phyloP scores from a whole-genome alignment of 2,113 vertebrate species.

The Elachura formosa region DNA sequence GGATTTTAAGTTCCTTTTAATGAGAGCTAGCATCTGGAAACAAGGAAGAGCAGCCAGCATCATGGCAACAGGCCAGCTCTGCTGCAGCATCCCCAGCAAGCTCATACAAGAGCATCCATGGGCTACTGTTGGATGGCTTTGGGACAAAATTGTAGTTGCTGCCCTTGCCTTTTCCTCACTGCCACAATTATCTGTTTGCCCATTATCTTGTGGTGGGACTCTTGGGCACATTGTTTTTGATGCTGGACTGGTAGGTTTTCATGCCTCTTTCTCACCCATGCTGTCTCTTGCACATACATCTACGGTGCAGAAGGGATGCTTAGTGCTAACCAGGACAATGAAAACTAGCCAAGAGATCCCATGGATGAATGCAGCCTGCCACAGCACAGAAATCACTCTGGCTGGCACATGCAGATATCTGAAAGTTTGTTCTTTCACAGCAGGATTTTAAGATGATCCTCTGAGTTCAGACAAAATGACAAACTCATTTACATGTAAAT shows the following conservation, averaged over 20 bases:
- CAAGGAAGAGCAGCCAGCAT: slow-evolving; percentile 21
- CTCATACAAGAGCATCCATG: neutral
- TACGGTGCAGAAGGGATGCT: neutral
- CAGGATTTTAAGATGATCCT: slow-evolving; percentile 61
- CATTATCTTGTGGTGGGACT: neutral
- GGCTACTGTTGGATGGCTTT: neutral
- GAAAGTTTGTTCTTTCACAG: slow-evolving; percentile 50
- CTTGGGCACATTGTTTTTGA: neutral
- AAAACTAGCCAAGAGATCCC: slow-evolving; percentile 20
- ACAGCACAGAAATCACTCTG: neutral
- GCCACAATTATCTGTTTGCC: neutral
- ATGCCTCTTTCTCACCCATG: neutral
- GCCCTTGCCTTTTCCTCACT: neutral
- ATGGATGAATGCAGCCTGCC: neutral
- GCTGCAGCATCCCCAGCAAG: neutral
- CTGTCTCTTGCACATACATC: neutral
- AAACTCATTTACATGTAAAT: slow-evolving; percentile 67
- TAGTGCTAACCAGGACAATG: neutral
- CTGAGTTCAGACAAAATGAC: slow-evolving; percentile 60
- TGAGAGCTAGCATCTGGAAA: slow-evolving; percentile 46
- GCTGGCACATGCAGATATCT: slow-evolving; percentile 20
- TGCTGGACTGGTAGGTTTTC: neutral
- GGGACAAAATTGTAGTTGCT: neutral
- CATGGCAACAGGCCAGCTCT: neutral
- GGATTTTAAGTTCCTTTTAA: slow-evolving; percentile 38